Evolutionary conservation across 2,888 invertebrate genomes (phyloP).

Genomic region (Mamestra brassicae): DNA sequence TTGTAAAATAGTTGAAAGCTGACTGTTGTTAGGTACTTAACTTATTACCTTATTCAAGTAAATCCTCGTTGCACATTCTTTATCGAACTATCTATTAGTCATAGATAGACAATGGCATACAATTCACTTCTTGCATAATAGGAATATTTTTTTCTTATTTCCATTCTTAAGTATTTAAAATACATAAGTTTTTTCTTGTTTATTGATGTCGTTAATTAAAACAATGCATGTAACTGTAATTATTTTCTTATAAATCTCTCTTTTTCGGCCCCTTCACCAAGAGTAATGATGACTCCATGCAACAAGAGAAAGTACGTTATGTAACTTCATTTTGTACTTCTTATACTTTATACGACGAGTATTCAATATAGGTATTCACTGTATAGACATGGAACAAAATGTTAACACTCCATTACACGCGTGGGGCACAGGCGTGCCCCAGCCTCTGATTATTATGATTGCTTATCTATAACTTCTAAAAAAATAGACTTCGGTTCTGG

Average conservation of each 20-base stretch:
- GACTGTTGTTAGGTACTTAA: not conserved
- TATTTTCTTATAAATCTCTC: slow-evolving; percentile 39
- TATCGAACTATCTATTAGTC: slow-evolving; percentile 5
- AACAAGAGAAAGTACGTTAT: slow-evolving; percentile 54
- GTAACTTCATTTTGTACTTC: slow-evolving; percentile 36
- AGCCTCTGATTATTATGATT: too few relatives aligned
- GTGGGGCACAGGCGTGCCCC: too few relatives aligned
- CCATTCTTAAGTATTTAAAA: slow-evolving; percentile 2
- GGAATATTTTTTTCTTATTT: not conserved
- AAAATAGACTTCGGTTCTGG: too few relatives aligned
- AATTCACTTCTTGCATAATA: slow-evolving; percentile 1
- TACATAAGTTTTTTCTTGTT: not conserved
- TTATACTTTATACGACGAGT: not conserved
- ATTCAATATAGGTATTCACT: not conserved
- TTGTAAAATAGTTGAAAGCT: not conserved
- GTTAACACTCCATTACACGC: not conserved
- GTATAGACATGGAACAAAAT: not conserved
- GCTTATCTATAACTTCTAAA: too few relatives aligned
- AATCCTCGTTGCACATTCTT: not conserved
- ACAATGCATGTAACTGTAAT: slow-evolving; percentile 36
- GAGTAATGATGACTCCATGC: slow-evolving; percentile 39
- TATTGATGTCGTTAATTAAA: slow-evolving; percentile 17
- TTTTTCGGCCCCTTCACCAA: slow-evolving; percentile 38
- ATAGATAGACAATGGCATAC: not conserved
- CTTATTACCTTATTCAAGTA: not conserved